Evolutionary conservation across 1,140 invertebrate genomes (phyloP).

Genomic region (Zaprionus vittiger): DNA sequence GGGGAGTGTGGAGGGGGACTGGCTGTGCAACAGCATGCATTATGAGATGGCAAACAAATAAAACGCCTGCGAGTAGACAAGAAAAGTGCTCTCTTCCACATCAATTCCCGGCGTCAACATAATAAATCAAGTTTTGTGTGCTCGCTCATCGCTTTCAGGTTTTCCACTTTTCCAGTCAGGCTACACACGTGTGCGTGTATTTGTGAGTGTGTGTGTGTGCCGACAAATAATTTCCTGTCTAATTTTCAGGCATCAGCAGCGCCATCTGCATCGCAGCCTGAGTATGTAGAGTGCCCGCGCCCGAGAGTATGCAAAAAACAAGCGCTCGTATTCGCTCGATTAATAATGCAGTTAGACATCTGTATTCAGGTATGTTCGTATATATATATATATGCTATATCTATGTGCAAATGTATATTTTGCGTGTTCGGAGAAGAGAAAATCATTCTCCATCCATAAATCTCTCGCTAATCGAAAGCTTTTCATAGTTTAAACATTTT

Average conservation of each 20-base stretch:
- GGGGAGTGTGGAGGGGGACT: neutral
- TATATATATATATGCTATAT: neutral
- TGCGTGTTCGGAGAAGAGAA: neutral
- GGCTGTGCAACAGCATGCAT: constrained; percentile 18
- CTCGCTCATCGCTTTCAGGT: neutral
- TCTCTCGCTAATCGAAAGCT: constrained; percentile 6
- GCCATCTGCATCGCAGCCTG: constrained; percentile 15
- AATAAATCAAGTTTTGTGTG: constrained; percentile 57
- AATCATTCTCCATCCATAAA: constrained; percentile 17
- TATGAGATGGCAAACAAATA: constrained; percentile 48
- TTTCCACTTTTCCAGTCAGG: neutral
- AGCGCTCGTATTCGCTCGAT: neutral
- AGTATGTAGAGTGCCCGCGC: constrained; percentile 32
- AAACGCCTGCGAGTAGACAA: constrained; percentile 57
- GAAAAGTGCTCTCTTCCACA: constrained; percentile 47
- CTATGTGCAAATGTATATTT: neutral
- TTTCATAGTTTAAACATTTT: neutral
- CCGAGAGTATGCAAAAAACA: constrained; percentile 29
- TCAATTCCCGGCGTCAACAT: constrained; percentile 63
- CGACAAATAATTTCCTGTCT: constrained; percentile 64
- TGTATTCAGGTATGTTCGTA: neutral
- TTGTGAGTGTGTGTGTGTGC: neutral
- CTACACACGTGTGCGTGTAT: neutral
- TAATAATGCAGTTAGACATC: constrained; percentile 1
- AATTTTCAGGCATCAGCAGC: constrained; percentile 47